Base-by-base conservation (phyloP, 1,140 invertebrate species). In the Neodiprion pinetum region DNA sequence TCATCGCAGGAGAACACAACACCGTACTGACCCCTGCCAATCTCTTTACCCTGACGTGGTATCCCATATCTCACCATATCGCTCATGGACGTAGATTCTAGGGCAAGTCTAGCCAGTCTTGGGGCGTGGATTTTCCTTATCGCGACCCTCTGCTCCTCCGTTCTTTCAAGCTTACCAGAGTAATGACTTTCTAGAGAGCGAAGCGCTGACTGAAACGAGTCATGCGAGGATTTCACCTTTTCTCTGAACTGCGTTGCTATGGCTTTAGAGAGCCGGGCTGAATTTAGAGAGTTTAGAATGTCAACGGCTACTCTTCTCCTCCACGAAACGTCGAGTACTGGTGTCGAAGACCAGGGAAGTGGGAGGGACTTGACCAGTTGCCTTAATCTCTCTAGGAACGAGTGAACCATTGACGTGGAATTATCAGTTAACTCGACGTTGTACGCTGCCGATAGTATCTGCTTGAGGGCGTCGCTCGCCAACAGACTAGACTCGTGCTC, bases 21-120 rank as follows among this genome's bases (percentile, higher is more conserved):
- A 12, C 96, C 96, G 87, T 97, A 98, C 83, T 97, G 96, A 1
- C 96, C 96, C 48, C 96, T 90, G 1, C 96, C 96, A 61, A 97
- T 95, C 88, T 97, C 96, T 77, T 93, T 90, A 1, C 93, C 93
- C 68, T 94, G 90, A 76, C 93, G 91, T 0, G 96, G 96, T 86
- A 95, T 93, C 1, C 96, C 95, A 86, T 93, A 93, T 74, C 93
- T 87, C 2, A 96, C 90, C 65, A 93, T 89, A 85, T 97, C 96
- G 80, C 92, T 93, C 81, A 97, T 92, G 0, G 95, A 96, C 1
- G 94, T 96, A 72, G 94, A 95, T 86, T 97, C 95, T 5, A 97
- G 86, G 5, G 95, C 94, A n/a, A 96, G 87, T 70, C 95, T 92
- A 0, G 96, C 96, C 72, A 97, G 90, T 74, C 91, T 89, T 0